phyloP scores from a whole-genome alignment of 1,140 invertebrate genomes.

The Drosophila parabipectinata region DNA sequence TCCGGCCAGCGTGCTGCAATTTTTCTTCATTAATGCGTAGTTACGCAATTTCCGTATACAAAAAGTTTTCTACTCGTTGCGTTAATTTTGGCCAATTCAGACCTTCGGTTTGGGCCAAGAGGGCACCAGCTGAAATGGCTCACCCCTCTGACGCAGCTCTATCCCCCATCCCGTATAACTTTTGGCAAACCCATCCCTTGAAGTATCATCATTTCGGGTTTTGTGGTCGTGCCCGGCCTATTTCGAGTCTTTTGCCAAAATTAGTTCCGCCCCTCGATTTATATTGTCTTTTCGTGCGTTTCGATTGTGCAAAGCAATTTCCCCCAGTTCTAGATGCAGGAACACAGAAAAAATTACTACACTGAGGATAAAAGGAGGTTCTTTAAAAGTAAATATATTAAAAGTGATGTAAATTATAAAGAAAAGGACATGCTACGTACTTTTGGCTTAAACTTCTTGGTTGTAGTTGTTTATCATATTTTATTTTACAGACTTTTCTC shows the following conservation, averaged over 20 bases:
- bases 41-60: conserved; percentile 73
- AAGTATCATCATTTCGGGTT: conserved; percentile 72
- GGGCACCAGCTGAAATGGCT: conserved; percentile 37
- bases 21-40: conserved; percentile 81
- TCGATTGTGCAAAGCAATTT: conserved; percentile 82
- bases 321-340: conserved; percentile 22
- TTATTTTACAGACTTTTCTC: background rate
- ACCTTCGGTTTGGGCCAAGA: conserved; percentile 9
- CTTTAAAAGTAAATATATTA: background rate
- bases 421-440: too few relatives aligned
- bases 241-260: conserved; percentile 80
- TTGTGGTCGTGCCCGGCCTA: conserved; percentile 68
- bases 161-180: conserved; percentile 5
- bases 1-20: conserved; percentile 33
- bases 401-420: background rate
- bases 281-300: conserved; percentile 82
- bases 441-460: too few relatives aligned
- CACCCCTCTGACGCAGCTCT: conserved; percentile 3
- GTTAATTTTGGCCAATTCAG: conserved; percentile 79
- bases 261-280: conserved; percentile 82
- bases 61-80: conserved; percentile 68
- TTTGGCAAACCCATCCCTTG: conserved; percentile 6
- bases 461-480: background rate
- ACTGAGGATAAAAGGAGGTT: background rate
- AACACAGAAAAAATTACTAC: background rate